Base-by-base conservation (phyloP, 2,797 vertebrate species). In the Halcyon badia region DNA sequence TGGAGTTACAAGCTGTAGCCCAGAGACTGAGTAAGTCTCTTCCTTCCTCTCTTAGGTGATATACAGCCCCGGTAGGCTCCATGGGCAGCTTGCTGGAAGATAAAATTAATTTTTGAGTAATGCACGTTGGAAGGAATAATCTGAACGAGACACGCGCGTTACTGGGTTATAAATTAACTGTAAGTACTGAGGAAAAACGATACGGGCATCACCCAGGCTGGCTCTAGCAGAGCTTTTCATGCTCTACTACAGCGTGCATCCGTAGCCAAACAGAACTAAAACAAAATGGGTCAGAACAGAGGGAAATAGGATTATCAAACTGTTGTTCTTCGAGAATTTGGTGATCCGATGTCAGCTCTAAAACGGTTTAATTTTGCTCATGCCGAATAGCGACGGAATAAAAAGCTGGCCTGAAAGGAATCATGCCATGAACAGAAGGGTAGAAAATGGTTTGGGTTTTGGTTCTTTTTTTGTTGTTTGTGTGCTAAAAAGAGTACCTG, bases 21-120 rank as follows among this genome's bases (percentile, higher is more conserved):
- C 88, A 52, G 91, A 93, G 75, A 93, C 90, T 83, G 90, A 89
- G 71, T 89, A 89, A 90, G 85, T 85, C 77, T 61, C 81, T 94
- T 75, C 76, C 79, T 90, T 90, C 86, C 70, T 89, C 71, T 93
- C 71, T 39, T 68, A 4, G 0, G 31, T 96, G 96, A 96, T 95
- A 89, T 77, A 94, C 94, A 89, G 61, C 86, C 81, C 33, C 0
- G 0, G 61, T 68, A 96, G 95, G 64, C 81, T 96, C 68, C 0
- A 1, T 64, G 78, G 91, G 92, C 93, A 96, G 93, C 95, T 92
- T 95, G 81, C 86, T 94, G 88, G 91, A 96, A 96, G 96, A 96
- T 96, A 97, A 97, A 96, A 97, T 96, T 93, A 97, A 96, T 96
- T 95, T 97, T 96, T 96, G 94, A 97, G 71, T 96, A 94, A 95